Conservation (phyloP, 2,888 invertebrate species). For the Malacosoma neustria region DNA sequence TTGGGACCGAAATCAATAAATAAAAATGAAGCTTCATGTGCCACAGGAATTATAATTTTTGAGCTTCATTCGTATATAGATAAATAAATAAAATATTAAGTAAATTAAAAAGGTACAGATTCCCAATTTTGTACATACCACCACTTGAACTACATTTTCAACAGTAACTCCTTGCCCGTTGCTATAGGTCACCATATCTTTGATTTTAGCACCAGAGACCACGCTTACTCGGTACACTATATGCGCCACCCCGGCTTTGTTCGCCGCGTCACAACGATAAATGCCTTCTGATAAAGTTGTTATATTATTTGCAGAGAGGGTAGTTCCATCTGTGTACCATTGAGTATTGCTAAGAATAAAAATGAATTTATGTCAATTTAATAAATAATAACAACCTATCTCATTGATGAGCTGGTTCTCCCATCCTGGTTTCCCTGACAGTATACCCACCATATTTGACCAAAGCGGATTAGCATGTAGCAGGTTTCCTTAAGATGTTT, state of each 20-base stretch:
- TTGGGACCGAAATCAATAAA: too few species aligned
- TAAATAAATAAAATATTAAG: too few species aligned
- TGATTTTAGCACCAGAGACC: slow-evolving; percentile 32
- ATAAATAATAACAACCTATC: not conserved
- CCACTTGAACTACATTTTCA: slow-evolving; percentile 23
- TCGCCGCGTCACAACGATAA: slow-evolving; percentile 76
- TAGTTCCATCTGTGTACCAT: slow-evolving; percentile 33
- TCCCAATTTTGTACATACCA: too few species aligned
- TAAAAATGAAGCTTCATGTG: too few species aligned
- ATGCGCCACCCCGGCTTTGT: slow-evolving; percentile 71
- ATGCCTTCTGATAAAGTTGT: slow-evolving; percentile 50
- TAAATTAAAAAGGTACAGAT: too few species aligned
- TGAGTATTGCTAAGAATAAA: slow-evolving; percentile 35
- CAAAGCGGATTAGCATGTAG: too few species aligned
- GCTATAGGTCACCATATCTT: slow-evolving; percentile 26
- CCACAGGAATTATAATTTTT: too few species aligned
- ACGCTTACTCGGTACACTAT: slow-evolving; percentile 67
- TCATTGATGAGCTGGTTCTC: too few species aligned
- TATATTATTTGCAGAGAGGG: slow-evolving; percentile 29
- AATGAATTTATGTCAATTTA: not conserved
- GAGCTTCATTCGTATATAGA: too few species aligned
- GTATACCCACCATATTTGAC: too few species aligned
- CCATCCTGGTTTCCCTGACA: too few species aligned
- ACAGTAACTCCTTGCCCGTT: slow-evolving; percentile 27
- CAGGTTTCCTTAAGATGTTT: too few species aligned